Conservation (phyloP, 2,113 vertebrate genomes). For the Tilapia sparmanii region DNA sequence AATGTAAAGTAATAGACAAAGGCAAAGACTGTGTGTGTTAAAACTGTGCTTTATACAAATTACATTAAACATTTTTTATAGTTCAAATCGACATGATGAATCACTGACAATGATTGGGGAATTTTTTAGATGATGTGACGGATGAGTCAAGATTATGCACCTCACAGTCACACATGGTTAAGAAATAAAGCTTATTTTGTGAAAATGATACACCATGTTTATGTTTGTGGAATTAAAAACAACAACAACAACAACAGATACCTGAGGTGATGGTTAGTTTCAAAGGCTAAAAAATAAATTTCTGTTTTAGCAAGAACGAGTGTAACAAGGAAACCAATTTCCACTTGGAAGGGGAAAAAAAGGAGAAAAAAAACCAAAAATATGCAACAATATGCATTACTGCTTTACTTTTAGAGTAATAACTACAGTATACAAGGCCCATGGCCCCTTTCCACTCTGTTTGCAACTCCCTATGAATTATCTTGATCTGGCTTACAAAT, state of each 20-base stretch:
- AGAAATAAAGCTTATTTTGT: not conserved
- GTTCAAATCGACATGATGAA: not conserved
- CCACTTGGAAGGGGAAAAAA: not conserved
- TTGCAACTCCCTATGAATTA: not conserved
- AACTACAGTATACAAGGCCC: not conserved
- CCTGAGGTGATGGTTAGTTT: not conserved
- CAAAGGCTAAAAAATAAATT: not conserved
- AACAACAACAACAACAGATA: not conserved
- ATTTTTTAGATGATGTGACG: not conserved
- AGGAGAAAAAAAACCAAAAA: not conserved
- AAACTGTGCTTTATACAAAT: not conserved
- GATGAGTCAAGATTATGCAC: not conserved
- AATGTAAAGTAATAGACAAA: not conserved
- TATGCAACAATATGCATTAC: not conserved
- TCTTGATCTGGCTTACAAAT: not conserved
- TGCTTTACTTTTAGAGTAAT: not conserved
- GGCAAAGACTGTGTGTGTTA: not conserved
- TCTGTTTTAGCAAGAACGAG: not conserved
- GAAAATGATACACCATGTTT: not conserved
- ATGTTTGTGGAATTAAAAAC: not conserved
- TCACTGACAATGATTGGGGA: not conserved
- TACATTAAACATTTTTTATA: not conserved
- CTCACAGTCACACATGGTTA: not conserved
- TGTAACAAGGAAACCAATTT: not conserved
- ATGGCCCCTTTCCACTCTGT: not conserved